phyloP scores from a whole-genome alignment of 1,140 invertebrate genomes.

The Aphaenogaster rudis region DNA sequence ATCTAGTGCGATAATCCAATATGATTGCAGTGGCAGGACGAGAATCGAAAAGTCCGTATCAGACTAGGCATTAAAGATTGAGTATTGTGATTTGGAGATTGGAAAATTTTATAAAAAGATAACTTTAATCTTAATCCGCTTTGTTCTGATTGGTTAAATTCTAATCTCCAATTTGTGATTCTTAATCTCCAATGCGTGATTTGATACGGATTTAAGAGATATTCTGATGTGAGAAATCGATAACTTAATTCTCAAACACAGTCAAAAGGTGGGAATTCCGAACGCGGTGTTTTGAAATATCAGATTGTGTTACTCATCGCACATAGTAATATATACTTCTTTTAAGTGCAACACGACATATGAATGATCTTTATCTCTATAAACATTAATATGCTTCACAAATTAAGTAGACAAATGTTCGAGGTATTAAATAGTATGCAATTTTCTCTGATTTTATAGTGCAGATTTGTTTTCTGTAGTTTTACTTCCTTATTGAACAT shows the following conservation, averaged over 20 bases:
- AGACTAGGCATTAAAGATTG: not conserved
- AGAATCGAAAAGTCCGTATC: not conserved
- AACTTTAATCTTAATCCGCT: not conserved
- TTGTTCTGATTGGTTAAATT: not conserved
- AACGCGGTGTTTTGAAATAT: not conserved
- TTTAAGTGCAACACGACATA: constrained; percentile 12
- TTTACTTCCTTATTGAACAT: constrained; percentile 43
- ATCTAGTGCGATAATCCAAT: constrained; percentile 2
- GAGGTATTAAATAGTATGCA: constrained; percentile 44
- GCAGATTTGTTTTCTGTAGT: not conserved
- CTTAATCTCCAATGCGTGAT: not conserved
- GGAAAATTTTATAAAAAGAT: not conserved
- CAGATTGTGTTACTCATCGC: constrained; percentile 3
- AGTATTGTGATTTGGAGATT: not conserved
- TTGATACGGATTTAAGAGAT: not conserved
- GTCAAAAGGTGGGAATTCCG: not conserved
- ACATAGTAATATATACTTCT: constrained; percentile 10
- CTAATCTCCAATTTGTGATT: not conserved
- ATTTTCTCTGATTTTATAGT: constrained; percentile 41
- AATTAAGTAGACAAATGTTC: constrained; percentile 31
- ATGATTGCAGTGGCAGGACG: not conserved
- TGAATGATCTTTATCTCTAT: constrained; percentile 34
- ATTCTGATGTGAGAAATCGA: not conserved
- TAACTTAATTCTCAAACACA: constrained; percentile 32
- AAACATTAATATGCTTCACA: constrained; percentile 27